Percentiles rank a stretch among this genome's conserved stretches.
These are phyloP conservation scores for Drosophila obscura DNA, from an alignment of 1,140 invertebrate species.

Conservation along the genomic window DNA sequence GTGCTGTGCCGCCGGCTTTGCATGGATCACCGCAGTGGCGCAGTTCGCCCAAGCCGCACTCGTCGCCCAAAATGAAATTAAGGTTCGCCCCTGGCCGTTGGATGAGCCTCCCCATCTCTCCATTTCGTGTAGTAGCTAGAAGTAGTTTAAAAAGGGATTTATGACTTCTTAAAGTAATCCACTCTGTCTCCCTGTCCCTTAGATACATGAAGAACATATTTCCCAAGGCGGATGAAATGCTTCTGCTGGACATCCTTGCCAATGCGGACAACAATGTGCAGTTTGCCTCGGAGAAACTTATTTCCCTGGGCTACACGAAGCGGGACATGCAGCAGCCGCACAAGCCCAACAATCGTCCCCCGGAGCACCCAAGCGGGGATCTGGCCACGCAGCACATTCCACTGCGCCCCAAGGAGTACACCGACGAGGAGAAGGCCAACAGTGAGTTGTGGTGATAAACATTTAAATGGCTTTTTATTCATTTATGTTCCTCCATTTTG, in stretches of 20 bases:
- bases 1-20: conserved; percentile 73
- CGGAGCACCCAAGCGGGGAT: conserved; percentile 45
- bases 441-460: conserved; percentile 85
- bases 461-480: not conserved
- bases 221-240: conserved; percentile 95
- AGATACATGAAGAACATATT: conserved; percentile 96
- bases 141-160: no score
- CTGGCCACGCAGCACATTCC: conserved; percentile 75
- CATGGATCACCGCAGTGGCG: conserved; percentile 85
- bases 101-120: not conserved
- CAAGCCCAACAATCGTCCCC: conserved; percentile 66
- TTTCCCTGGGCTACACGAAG: conserved; percentile 92
- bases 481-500: conserved; percentile 49
- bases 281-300: conserved; percentile 91
- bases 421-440: conserved; percentile 89
- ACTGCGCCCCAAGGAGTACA: conserved; percentile 87
- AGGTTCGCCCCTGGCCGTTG: conserved; percentile 85
- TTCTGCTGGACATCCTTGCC: conserved; percentile 92
- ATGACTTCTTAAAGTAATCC: conserved; percentile 7
- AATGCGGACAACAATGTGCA: conserved; percentile 95
- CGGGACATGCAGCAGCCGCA: conserved; percentile 86
- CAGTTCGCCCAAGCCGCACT: conserved; percentile 87
- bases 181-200: conserved; percentile 28
- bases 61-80: conserved; percentile 95
- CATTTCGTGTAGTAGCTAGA: not conserved